phyloP scores from a whole-genome alignment of 2,888 invertebrate genomes.

The Phanerotoma sp. region DNA sequence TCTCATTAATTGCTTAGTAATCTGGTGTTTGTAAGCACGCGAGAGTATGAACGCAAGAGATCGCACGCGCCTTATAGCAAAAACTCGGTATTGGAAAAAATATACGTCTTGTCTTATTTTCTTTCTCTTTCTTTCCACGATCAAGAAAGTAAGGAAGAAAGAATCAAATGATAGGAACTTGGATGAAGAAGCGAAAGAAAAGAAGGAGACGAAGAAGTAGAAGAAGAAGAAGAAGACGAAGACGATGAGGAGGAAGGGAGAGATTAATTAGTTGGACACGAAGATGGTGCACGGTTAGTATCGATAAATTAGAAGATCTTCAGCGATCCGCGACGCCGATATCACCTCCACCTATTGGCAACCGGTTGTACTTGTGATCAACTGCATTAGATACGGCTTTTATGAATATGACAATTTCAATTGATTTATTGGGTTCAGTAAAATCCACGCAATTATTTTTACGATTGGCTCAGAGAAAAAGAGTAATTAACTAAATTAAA shows the following conservation, averaged over 20 bases:
- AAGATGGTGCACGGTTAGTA: slow-evolving; percentile 27
- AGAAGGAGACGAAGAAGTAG: slow-evolving; percentile 39
- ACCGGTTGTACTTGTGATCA: too few relatives aligned
- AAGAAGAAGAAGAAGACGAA: slow-evolving; percentile 26
- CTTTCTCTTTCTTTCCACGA: background rate
- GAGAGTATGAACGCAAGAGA: slow-evolving; percentile 15
- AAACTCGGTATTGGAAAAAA: background rate
- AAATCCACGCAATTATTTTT: too few relatives aligned
- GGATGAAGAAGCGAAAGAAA: background rate
- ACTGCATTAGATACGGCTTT: too few relatives aligned
- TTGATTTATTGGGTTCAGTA: too few relatives aligned
- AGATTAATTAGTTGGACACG: slow-evolving; percentile 42
- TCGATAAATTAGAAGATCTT: slow-evolving; percentile 39
- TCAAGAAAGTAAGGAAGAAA: background rate
- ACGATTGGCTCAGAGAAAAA: too few relatives aligned
- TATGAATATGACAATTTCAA: too few relatives aligned
- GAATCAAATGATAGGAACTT: background rate
- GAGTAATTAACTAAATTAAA: too few relatives aligned
- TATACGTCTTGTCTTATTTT: background rate
- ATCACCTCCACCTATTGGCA: too few relatives aligned
- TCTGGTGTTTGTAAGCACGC: slow-evolving; percentile 38
- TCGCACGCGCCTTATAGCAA: background rate
- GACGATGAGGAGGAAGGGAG: slow-evolving; percentile 10
- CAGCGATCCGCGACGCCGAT: background rate
- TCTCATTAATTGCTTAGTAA: slow-evolving; percentile 44